Evolutionary conservation across 2,113 vertebrate genomes (phyloP).

Genomic region (Nycticryphes semicollaris): DNA sequence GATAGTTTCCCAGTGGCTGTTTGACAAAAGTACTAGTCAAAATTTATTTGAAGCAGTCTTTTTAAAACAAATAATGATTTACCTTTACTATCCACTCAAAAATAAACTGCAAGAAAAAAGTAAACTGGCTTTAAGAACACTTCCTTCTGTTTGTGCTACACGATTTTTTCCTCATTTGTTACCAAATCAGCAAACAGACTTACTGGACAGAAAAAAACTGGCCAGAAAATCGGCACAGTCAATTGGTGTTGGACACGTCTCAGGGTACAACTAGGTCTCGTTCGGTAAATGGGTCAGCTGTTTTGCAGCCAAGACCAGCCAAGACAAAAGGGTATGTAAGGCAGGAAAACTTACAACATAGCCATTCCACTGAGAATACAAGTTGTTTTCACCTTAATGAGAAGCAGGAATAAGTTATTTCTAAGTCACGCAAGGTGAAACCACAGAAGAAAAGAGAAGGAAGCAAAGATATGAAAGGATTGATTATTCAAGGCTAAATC

Average conservation of each 20-base stretch:
- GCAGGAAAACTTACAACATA: background rate
- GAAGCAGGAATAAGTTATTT: background rate
- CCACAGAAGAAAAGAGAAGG: background rate
- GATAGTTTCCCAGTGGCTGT: background rate
- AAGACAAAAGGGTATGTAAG: background rate
- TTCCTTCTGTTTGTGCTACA: constrained; percentile 26
- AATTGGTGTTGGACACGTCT: background rate
- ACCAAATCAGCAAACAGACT: constrained; percentile 26
- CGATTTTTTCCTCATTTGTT: constrained; percentile 48
- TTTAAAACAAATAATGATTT: constrained; percentile 34
- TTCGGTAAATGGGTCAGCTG: background rate
- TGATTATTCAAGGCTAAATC: background rate
- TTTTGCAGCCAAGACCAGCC: background rate
- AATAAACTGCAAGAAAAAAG: background rate
- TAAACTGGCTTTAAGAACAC: constrained; percentile 44
- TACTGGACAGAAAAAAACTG: constrained; percentile 1
- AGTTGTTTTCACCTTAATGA: background rate
- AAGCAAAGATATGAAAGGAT: background rate
- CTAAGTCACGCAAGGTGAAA: background rate
- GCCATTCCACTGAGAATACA: background rate
- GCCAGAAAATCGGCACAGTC: background rate
- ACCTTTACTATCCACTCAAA: constrained; percentile 12
- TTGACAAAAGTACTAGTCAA: background rate
- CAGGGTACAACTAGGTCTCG: background rate
- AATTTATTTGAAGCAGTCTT: background rate